phyloP scores from a whole-genome alignment of 2,797 vertebrate species.

The Argentina silus region DNA sequence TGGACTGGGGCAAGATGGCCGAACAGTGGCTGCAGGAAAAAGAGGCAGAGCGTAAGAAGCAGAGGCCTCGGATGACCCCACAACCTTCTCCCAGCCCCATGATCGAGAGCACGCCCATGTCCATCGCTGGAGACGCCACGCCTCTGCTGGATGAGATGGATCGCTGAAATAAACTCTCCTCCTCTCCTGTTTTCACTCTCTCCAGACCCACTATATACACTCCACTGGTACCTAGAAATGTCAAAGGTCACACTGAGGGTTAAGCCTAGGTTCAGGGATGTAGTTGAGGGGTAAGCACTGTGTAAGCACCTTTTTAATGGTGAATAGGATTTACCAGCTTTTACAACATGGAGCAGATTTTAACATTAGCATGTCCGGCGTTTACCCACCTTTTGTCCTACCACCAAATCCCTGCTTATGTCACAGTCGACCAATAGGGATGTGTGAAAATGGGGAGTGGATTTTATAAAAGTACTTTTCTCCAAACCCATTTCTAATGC shows the following conservation, averaged over 20 bases:
- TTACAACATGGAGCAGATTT: too few relatives aligned
- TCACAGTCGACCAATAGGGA: background rate
- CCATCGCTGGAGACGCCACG: slow-evolving; percentile 87
- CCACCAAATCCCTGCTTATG: too few relatives aligned
- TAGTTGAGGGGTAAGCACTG: too few relatives aligned
- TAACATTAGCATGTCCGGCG: too few relatives aligned
- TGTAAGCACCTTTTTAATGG: too few relatives aligned
- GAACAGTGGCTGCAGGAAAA: slow-evolving; percentile 93
- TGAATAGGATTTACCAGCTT: too few relatives aligned
- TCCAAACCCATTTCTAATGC: background rate
- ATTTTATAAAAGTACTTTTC: background rate
- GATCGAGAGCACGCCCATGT: slow-evolving; percentile 92
- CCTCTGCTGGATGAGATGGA: slow-evolving; percentile 91
- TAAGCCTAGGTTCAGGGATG: background rate
- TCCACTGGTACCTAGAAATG: background rate
- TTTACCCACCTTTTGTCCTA: background rate
- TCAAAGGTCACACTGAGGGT: background rate
- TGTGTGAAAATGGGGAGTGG: background rate
- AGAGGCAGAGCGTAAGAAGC: slow-evolving; percentile 87
- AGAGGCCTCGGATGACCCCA: slow-evolving; percentile 86
- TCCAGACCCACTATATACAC: background rate
- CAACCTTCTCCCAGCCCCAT: slow-evolving; percentile 89
- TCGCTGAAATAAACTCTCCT: slow-evolving; percentile 70
- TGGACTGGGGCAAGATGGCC: slow-evolving; percentile 93
- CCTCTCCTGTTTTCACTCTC: background rate